Conservation (phyloP, 2,113 vertebrate species). For the Callocephalon fimbriatum region DNA sequence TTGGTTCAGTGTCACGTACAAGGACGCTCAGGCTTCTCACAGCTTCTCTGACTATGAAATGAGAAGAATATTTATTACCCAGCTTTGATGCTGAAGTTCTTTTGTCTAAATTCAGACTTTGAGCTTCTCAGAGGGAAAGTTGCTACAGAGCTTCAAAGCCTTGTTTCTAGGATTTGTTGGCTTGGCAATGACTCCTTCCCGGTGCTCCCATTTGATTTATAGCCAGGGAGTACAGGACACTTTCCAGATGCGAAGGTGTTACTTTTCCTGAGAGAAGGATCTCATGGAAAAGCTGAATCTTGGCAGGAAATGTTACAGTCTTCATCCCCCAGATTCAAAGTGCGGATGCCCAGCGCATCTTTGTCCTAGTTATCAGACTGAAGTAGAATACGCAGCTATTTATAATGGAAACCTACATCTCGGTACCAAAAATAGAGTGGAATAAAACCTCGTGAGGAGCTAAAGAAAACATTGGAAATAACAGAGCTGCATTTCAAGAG, state of each 20-base stretch:
- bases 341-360: conserved; percentile 4
- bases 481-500: neutral
- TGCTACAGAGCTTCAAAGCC: neutral
- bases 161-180: neutral
- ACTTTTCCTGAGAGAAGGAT: neutral
- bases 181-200: neutral
- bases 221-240: neutral
- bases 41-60: neutral
- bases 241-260: neutral
- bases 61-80: neutral
- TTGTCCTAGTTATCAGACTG: conserved; percentile 28
- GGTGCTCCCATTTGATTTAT: neutral
- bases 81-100: neutral
- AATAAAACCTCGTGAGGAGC: neutral
- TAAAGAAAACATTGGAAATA: neutral
- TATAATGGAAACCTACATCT: conserved; percentile 45
- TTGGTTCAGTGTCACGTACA: neutral
- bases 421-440: neutral
- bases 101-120: neutral
- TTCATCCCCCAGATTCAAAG: neutral
- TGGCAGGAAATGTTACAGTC: neutral
- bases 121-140: neutral
- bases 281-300: neutral
- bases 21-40: rapidly evolving
- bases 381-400: conserved; percentile 56